Base-by-base conservation (phyloP, 2,113 vertebrate species). In the Myotis yumanensis region DNA sequence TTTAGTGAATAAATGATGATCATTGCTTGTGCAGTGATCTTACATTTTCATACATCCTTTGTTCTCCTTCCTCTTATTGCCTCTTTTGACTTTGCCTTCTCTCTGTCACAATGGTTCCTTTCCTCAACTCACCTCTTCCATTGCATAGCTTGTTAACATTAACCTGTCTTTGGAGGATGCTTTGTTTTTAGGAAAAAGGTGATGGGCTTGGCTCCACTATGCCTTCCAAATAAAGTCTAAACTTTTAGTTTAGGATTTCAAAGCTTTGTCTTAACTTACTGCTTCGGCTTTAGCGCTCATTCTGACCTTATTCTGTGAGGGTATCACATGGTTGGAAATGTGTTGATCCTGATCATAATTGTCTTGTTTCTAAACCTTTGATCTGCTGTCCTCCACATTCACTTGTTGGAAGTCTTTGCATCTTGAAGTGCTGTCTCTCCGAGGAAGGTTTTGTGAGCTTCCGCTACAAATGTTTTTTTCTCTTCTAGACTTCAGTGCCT, bases 161-260 rank as follows among this genome's bases (percentile, higher is more conserved):
- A 30, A 76, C 46, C 8, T 57, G 6, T 40, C 5, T 40, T 77
- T 40, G 11, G 43, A 90, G 20, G 12, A 84, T 66, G n/a, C 52
- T 2, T 35, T 46, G n/a, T 48, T 77, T 91, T 79, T 76, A 69
- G 69, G 71, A 88, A 57, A 89, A 83, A 30, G 6, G 22, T 40
- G 8, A 66, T 84, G 32, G 1, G 0, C 80, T 90, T 66, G 18
- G 11, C 25, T 75, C 11, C n/a, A 16, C 0, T 32, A 12, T 90
- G 10, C 32, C 48, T 96, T 83, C 35, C 85, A 96, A 64, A 79
- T 52, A 59, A 77, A 89, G 37, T 62, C 80, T 62, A n/a, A 68
- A 75, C 16, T 35, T 37, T 46, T 46, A 68, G 9, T 77, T 69
- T 88, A 80, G 30, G 35, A 22, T 20, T 91, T 79, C 8, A 72